Evolutionary conservation across 2,113 vertebrate genomes (phyloP).

Genomic region (Egretta garzetta): DNA sequence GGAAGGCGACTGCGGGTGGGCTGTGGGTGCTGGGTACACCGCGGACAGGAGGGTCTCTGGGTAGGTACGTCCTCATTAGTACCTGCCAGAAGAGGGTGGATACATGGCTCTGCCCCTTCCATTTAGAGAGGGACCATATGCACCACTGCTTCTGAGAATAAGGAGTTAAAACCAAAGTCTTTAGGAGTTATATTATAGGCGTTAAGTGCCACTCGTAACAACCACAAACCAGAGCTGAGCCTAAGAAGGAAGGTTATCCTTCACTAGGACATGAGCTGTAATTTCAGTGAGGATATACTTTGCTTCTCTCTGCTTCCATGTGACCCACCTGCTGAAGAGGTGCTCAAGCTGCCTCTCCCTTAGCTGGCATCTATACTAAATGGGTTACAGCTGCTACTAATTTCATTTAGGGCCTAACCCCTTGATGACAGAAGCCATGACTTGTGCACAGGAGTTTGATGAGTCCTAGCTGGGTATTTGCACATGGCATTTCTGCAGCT

Average conservation of each 20-base stretch:
- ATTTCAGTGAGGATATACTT: not conserved
- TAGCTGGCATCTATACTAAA: not conserved
- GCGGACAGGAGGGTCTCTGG: not conserved
- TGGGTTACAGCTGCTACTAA: conserved; percentile 6
- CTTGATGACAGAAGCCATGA: not conserved
- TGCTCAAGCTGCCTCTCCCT: not conserved
- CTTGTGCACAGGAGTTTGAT: not conserved
- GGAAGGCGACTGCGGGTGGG: not conserved
- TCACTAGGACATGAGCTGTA: not conserved
- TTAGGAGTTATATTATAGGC: not conserved
- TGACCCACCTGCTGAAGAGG: not conserved
- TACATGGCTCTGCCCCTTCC: not conserved
- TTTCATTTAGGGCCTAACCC: not conserved
- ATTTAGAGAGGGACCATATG: not conserved
- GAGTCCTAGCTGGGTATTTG: not conserved
- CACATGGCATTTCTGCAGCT: not conserved
- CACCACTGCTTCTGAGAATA: not conserved
- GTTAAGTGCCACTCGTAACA: not conserved
- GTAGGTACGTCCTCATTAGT: too few species aligned
- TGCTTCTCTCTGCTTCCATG: not conserved
- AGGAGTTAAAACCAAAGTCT: not conserved
- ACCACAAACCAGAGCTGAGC: not conserved
- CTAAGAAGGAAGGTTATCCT: not conserved
- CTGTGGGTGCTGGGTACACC: not conserved
- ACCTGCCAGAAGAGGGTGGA: not conserved